Conservation (phyloP, 2,797 vertebrate species). For the Macropodus opercularis region DNA sequence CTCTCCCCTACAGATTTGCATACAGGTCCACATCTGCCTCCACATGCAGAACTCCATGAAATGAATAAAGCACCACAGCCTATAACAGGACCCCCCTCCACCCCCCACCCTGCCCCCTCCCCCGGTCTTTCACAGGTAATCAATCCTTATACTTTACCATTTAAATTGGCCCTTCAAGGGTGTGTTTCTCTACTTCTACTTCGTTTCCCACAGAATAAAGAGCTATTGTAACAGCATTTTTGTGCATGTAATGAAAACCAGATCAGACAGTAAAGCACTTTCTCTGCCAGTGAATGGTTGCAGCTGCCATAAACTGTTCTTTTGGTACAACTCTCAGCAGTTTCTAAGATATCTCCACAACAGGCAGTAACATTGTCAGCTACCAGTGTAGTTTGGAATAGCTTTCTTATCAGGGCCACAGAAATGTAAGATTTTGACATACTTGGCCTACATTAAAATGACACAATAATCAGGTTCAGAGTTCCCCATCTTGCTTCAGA, state of each 20-base stretch:
- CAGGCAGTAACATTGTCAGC: not conserved
- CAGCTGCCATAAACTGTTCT: not conserved
- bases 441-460: not conserved
- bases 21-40: conserved; percentile 84
- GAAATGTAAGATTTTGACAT: not conserved
- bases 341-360: not conserved
- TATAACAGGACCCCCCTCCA: conserved; percentile 91
- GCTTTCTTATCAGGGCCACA: not conserved
- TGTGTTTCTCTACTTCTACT: not conserved
- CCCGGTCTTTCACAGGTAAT: conserved; percentile 95
- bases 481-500: not conserved
- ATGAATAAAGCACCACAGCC: conserved; percentile 99
- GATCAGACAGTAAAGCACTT: conserved; percentile 17
- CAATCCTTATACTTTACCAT: not conserved
- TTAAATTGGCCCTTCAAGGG: too few relatives aligned
- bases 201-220: conserved; percentile 5
- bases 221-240: not conserved
- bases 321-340: not conserved
- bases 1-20: conserved; percentile 58
- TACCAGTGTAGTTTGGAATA: not conserved
- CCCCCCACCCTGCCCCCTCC: conserved; percentile 93
- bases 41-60: conserved; percentile 97
- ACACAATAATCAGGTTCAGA: not conserved
- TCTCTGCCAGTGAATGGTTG: conserved; percentile 6
- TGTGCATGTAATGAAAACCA: conserved; percentile 31